These are phyloP conservation scores for Hippocampus zosterae DNA, from an alignment of 2,113 vertebrate genomes.

Conservation along the genomic window DNA sequence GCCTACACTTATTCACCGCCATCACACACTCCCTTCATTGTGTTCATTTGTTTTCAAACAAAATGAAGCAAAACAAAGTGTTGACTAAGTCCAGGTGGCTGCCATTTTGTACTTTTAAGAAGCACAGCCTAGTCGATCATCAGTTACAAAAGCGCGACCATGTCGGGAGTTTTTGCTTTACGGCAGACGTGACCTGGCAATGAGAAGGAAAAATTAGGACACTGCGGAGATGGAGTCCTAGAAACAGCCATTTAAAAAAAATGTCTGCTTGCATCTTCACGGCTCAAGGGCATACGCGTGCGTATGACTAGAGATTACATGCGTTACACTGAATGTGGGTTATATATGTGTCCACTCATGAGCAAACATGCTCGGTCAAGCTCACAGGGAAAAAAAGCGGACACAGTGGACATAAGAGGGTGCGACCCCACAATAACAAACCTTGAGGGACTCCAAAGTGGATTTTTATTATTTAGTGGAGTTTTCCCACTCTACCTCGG, in stretches of 20 bases:
- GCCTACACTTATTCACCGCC: background rate
- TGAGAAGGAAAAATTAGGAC: conserved; percentile 62
- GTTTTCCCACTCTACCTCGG: background rate
- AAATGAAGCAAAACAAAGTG: background rate
- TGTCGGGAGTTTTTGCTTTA: conserved; percentile 4
- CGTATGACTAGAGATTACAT: background rate
- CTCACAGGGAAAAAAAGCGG: background rate
- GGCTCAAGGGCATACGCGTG: conserved; percentile 49
- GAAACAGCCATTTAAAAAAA: conserved; percentile 34
- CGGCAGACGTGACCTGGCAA: conserved; percentile 37
- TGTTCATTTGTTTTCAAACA: background rate
- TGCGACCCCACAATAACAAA: background rate
- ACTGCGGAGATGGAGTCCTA: conserved; percentile 58
- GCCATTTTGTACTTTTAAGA: background rate
- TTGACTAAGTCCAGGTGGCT: background rate
- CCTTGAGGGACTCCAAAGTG: background rate
- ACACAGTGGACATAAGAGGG: background rate
- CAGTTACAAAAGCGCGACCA: background rate
- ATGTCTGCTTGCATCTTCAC: conserved; percentile 41
- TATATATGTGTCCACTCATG: conserved; percentile 30
- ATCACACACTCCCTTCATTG: background rate
- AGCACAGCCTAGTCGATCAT: background rate
- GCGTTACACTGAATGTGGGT: conserved; percentile 39
- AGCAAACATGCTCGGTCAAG: conserved; percentile 48
- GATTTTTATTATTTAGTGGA: background rate